Base-by-base conservation (phyloP, 2,797 vertebrate species). In the Eleutherodactylus coqui region DNA sequence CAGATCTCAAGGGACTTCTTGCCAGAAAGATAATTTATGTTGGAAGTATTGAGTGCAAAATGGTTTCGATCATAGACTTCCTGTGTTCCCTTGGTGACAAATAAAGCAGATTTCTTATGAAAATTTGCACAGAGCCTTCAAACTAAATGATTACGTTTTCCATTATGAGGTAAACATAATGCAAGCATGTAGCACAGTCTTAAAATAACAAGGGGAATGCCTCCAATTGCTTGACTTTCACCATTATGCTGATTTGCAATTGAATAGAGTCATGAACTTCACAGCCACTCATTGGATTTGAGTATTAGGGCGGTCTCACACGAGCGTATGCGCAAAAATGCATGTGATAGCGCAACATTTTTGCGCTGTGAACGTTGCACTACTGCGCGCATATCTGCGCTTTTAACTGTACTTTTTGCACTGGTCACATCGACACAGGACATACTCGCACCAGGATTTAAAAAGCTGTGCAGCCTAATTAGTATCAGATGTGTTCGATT, bases 21-120 rank as follows among this genome's bases (percentile, higher is more conserved):
- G 27, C 16, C 41, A 67, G 67, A 81, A 43, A 64, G 21, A 79
- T 60, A 75, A 86, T 70, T 79, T 86, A 81, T 81, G n/a, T 75
- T 75, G 47, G 69, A 78, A 70, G 60, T 79, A 85, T 79, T 79
- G 75, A 77, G 83, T 84, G 75, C 75, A 78, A 84, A 84, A 77
- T 53, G 45, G 75, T 77, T 84, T 84, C n/a, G 73, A 77, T 76
- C 17, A 79, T 36, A 38, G 81, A 79, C 17, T 85, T 79, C n/a
- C 47, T 32, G 29, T 79, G 62, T 78, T 85, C 69, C 49, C 81
- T 83, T 58, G 69, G 81, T 83, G 81, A 73, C 51, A 83, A 73
- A 75, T 36, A 83, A 58, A 83, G 58, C 55, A 84, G 41, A 76
- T 84, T 75, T 73, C 67, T 58, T 21, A 72, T 60, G 51, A 9